These are phyloP conservation scores for Dynastes grantii DNA, from an alignment of 2,888 invertebrate species.

Conservation along the genomic window DNA sequence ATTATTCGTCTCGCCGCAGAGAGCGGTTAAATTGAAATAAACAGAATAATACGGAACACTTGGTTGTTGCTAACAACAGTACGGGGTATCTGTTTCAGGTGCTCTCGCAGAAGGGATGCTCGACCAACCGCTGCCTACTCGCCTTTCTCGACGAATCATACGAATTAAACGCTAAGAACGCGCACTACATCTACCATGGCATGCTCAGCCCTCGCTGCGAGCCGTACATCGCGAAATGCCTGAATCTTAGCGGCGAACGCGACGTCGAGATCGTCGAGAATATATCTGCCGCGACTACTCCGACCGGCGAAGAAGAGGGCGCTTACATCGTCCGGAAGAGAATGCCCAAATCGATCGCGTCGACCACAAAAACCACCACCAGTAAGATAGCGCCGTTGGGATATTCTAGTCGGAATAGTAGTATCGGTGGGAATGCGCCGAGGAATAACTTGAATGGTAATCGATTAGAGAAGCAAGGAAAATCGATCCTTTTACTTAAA, in stretches of 20 bases:
- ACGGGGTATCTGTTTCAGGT: not conserved
- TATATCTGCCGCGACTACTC: not conserved
- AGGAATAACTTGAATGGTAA: not conserved
- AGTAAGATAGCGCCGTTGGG: too few relatives aligned
- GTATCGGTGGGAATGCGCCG: not conserved
- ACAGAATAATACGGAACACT: too few relatives aligned
- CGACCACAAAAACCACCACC: not conserved
- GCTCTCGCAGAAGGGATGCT: conserved; percentile 39
- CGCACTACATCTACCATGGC: conserved; percentile 47
- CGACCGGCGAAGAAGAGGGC: not conserved
- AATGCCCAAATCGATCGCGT: not conserved
- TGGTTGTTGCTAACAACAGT: too few relatives aligned
- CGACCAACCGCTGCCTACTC: conserved; percentile 37
- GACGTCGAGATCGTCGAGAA: conserved; percentile 40
- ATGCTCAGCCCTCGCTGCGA: conserved; percentile 49
- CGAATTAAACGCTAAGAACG: conserved; percentile 47
- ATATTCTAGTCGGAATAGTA: too few relatives aligned
- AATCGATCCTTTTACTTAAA: not conserved
- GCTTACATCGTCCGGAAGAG: conserved; percentile 7
- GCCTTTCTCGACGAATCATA: conserved; percentile 48
- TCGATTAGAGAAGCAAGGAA: not conserved
- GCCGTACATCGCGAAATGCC: conserved; percentile 43
- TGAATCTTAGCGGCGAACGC: conserved; percentile 18
- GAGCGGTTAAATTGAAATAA: too few relatives aligned
- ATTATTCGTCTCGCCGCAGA: too few relatives aligned